Evolutionary conservation across 2,888 invertebrate genomes (phyloP), one percentile per base, ranked within the genome.

Genomic region (Heliconius aoede): DNA sequence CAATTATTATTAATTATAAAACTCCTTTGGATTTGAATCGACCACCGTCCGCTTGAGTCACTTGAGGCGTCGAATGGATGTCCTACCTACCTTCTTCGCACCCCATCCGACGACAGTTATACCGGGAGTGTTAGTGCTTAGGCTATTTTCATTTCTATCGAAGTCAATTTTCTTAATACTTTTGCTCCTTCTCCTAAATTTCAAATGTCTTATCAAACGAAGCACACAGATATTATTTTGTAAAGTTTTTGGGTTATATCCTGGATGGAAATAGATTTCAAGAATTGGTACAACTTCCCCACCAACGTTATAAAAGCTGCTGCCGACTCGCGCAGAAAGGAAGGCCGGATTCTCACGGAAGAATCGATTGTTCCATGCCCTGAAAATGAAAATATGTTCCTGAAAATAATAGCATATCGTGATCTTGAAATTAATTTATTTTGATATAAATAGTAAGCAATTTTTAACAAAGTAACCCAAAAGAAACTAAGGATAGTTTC

Each of bases 281-380:
- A 89, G 46, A 1, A 91, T 83, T 0, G 86, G 80, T 18, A 93
- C 87, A 3, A 82, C 84, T 75, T 92, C 92, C 0, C 92, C 93
- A 0, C 89, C 88, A 1, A 84, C 83, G 2, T 82, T 84, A 80
- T 87, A 89, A 78, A 85, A 89, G n/a, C 85, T 86, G 79, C 89
- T 90, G 13, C 93, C 93, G 1, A 93, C 84, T 21, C 90, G 85
- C 1, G 90, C 89, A 2, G 92, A 86, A 4, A 85, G 80, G 73
- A 91, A 91, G 0, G 88, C 84, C 0, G 93, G 92, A 74, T 93
- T 93, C 78, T 93, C 92, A 0, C 92, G 88, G 79, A 87, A 92
- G 79, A 92, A 89, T 1, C 91, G 87, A 74, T 93, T 93, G 82
- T 93, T 93, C 86, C 88, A 90, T 0, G 90, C 91, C 65, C 93